Base-by-base conservation (phyloP, 2,113 vertebrate species). In the Casuarius casuarius region DNA sequence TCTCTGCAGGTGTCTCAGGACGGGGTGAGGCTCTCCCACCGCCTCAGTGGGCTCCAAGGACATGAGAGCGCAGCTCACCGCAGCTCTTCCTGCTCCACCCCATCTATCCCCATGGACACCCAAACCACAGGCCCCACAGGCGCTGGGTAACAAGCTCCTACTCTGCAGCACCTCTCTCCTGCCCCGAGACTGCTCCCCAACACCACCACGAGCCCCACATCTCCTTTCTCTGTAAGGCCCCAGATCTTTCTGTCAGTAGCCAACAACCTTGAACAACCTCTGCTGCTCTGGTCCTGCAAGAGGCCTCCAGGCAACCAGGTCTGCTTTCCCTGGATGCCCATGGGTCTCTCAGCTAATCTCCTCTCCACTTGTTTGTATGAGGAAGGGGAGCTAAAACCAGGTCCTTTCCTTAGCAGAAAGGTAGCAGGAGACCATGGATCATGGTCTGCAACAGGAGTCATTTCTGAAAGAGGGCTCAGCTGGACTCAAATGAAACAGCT, bases 41-140 rank as follows among this genome's bases (percentile, higher is more conserved):
- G 17, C 1, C 2, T 6, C 7, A 1, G 42, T 5, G n/a, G 7
- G n/a, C 31, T 11, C 28, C 0, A 1, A 16, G 13, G 66, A n/a
- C 0, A 54, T 8, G 52, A 28, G 46, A 54, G 52, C 26, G 26
- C 52, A 28, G 52, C 52, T 54, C 52, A 15, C 15, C 23, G 5
- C 38, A 20, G 68, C 14, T 63, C 14, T 61, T 42, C 87, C 52
- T 0, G 1, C 75, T 51, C 52, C 62, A 79, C 31, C 28, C 67
- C 80, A 25, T 2, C 20, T 85, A 21, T 62, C 29, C 61, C 1
- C 1, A 19, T 0, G 3, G 35, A 44, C 17, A n/a, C 35, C 6
- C 25, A 17, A 31, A 5, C 49, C 67, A 10, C 19, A 3, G 38
- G 42, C 20, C 80, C 29, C 28, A 19, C 29, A 58, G 56, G 56